Base-by-base conservation (phyloP, 2,113 vertebrate species). In the Anthoscopus minutus region DNA sequence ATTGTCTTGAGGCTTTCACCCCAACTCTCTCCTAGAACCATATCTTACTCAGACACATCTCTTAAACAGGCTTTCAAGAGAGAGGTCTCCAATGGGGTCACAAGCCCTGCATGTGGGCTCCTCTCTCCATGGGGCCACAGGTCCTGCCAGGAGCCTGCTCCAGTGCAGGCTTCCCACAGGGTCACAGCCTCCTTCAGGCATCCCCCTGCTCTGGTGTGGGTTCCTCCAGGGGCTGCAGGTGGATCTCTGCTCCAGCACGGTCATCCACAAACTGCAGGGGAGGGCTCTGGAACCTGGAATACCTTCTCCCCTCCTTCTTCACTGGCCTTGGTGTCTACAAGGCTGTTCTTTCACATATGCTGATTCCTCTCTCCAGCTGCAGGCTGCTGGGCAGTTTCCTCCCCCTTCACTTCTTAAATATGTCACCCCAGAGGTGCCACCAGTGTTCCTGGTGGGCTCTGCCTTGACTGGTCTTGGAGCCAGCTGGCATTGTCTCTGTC, bases 371-470 rank as follows among this genome's bases (percentile, higher is more conserved):
- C 38, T 57, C n/a, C 12, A 10, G n/a, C n/a, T 82, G n/a, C 30
- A 38, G 44, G 33, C 33, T 53, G 9, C 13, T 19, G 13, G 3
- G 2, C n/a, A 42, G 9, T 10, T 47, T 48, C 24, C 9, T 28
- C 0, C 15, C 16, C 7, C 23, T 31, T 7, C 22, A 3, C 13
- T 17, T 58, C 25, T 60, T 18, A 60, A 42, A 42, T 35, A 4
- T 3, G 5, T 25, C 54, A 30, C 28, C 25, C 3, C 9, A 82
- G 38, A 42, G 19, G 9, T 0, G 0, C 25, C 13, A 25, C 13
- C 6, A 6, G 28, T 11, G 5, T 60, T 9, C 3, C 31, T 47
- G 38, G 23, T 24, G 18, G n/a, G n/a, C 21, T 58, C 7, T 25
- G 37, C 33, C 50, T 51, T 64, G 28, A 4, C 12, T 3, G 6